Percentiles rank a stretch among this genome's conserved stretches.
Evolutionary conservation across 2,888 invertebrate genomes (phyloP).

Genomic region (Sycophila texana): DNA sequence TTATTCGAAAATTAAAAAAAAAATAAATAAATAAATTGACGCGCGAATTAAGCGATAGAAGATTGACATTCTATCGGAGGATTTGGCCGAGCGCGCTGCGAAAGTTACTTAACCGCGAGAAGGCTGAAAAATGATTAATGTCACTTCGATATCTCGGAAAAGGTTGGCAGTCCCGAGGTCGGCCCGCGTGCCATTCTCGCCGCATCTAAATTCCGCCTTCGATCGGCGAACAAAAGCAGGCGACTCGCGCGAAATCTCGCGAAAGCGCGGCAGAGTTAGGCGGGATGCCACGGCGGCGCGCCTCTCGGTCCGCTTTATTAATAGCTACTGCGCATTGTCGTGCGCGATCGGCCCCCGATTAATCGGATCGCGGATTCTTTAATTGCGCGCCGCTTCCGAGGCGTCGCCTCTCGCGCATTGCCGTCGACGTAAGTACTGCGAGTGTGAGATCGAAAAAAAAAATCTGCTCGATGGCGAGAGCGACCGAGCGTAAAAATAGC

Average conservation of each 20-base stretch:
- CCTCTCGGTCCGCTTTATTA: constrained; percentile 64
- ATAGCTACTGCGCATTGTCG: constrained; percentile 71
- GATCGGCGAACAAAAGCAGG: constrained; percentile 16
- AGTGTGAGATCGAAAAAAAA: background rate
- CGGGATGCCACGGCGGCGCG: background rate
- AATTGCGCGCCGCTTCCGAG: background rate
- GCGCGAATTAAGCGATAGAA: too few relatives aligned
- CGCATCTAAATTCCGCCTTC: constrained; percentile 26
- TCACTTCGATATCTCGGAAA: constrained; percentile 8
- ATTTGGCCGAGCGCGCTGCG: too few relatives aligned
- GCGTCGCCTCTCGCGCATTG: background rate
- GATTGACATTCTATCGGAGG: too few relatives aligned
- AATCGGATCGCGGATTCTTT: constrained; percentile 58
- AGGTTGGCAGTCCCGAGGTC: background rate
- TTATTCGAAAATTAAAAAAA: background rate
- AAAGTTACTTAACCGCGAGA: too few relatives aligned
- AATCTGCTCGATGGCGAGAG: background rate
- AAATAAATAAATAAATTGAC: too few relatives aligned
- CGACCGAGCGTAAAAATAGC: constrained; percentile 22
- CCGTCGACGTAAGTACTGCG: background rate
- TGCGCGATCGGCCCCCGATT: constrained; percentile 59
- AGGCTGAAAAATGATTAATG: background rate
- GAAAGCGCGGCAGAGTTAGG: background rate
- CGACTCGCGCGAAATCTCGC: background rate
- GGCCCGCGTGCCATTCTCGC: background rate